These are phyloP conservation scores for Babylonia areolata DNA, from an alignment of 1,140 invertebrate genomes.

Conservation along the genomic window DNA sequence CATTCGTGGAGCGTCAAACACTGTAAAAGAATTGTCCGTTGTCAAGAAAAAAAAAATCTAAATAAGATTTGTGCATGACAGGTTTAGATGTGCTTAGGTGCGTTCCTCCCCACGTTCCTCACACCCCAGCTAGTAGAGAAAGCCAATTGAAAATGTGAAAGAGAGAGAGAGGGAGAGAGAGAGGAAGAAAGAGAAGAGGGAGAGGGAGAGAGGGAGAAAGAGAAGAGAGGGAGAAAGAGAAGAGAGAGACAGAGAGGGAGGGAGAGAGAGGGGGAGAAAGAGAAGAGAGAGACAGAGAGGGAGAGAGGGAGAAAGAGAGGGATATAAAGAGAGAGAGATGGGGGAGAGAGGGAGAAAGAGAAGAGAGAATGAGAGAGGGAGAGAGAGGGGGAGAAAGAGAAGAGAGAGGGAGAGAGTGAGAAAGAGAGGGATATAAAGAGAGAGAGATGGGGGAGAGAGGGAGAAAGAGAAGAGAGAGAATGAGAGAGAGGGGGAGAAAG, in stretches of 20 bases:
- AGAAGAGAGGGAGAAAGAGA: neutral
- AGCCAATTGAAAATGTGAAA: no score
- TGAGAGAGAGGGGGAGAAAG: neutral
- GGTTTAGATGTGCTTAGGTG: no score
- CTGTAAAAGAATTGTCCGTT: no score
- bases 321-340: neutral
- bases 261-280: neutral
- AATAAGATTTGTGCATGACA: no score
- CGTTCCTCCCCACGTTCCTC: no score
- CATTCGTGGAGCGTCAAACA: no score
- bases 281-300: neutral
- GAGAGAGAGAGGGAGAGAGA: neutral
- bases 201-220: neutral
- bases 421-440: neutral
- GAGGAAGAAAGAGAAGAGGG: neutral
- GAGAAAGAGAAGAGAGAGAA: neutral
- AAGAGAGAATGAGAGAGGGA: neutral
- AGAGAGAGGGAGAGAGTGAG: neutral
- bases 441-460: neutral
- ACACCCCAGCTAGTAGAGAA: no score
- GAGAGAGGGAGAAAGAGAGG: neutral
- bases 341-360: neutral
- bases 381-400: neutral
- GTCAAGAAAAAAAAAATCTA: no score
- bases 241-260: slow-evolving; percentile 2